These are phyloP conservation scores for Pangasius djambal DNA, from an alignment of 2,797 vertebrate species.

Conservation along the genomic window DNA sequence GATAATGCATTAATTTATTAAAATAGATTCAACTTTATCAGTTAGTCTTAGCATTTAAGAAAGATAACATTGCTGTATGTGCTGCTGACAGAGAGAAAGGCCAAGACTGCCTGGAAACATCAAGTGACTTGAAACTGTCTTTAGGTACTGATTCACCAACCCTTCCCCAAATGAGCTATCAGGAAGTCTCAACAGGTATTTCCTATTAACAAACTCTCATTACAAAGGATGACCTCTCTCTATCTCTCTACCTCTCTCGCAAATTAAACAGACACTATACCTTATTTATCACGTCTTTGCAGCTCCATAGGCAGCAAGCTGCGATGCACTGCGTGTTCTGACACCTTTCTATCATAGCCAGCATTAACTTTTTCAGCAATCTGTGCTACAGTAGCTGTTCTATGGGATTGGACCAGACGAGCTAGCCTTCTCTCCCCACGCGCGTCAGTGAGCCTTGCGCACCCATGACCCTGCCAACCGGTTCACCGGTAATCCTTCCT, in stretches of 20 bases:
- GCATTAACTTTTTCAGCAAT: too few relatives aligned
- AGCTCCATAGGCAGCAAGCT: too few relatives aligned
- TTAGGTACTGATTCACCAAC: constrained; percentile 1
- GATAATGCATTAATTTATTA: neutral
- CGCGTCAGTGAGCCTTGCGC: too few relatives aligned
- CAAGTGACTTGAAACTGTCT: neutral
- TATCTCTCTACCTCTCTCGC: too few relatives aligned
- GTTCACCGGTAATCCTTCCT: too few relatives aligned
- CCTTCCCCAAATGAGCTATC: neutral
- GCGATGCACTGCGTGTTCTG: too few relatives aligned
- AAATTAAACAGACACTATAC: neutral
- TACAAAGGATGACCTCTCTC: neutral
- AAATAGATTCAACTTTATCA: neutral
- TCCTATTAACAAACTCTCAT: neutral
- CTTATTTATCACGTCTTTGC: neutral
- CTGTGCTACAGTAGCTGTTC: too few relatives aligned
- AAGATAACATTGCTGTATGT: neutral
- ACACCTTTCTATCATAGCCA: too few relatives aligned
- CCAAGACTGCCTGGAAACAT: constrained; percentile 31
- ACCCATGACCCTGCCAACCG: too few relatives aligned
- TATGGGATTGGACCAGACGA: too few relatives aligned
- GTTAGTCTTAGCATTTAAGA: neutral
- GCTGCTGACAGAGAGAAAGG: constrained; percentile 9
- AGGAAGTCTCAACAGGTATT: neutral
- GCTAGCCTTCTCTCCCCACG: too few relatives aligned